Base-by-base conservation (phyloP, 1,140 invertebrate species). In the Drosophila pseudoananassae region DNA sequence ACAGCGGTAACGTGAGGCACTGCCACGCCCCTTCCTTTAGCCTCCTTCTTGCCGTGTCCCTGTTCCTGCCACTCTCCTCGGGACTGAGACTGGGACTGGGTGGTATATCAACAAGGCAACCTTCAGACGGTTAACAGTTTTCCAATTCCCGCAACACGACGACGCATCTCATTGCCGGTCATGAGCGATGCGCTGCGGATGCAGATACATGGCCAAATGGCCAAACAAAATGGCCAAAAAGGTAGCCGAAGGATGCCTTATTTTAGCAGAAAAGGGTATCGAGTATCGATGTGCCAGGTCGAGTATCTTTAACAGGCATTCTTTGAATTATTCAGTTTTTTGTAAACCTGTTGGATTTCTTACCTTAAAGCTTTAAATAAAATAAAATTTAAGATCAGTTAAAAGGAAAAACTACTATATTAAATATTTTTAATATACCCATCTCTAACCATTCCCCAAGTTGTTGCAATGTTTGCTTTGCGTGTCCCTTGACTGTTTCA, bases 71-170 rank as follows among this genome's bases (percentile, higher is more conserved):
- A 68, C 49, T 65, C 50, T 29, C 40, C 27, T 43, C 31, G 43
- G 15, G 43, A 15, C 40, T 25, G 38, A 47, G 29, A 33, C 27
- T 36, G 65, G 65, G 63, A 68, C 25, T 27, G 25, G 25, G 25
- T 27, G 25, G 12, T 36, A 69, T 69, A 69, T 69, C 65, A 69
- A 69, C 65, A 69, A 47, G 65, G 65, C 65, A 69, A 69, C 65
- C 65, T 69, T 69, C 65, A 74, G 70, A 74, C 70, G 58, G 69
- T 55, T 64, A 63, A 73, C 71, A 74, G 71, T 74, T 77, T 81
- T 73, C 53, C 73, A 81, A 81, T 76, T 76, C 78, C 68, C 73
- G 57, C 47, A 64, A 68, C 73, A 77, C 36, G 72, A 71, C 45
- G 66, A 71, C 52, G 66, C 72, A 81, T 57, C 65, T 69, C 55